Evolutionary conservation across 2,888 invertebrate genomes (phyloP), one percentile per base, ranked within the genome.

Genomic region (Chromoteleia sp.): DNA sequence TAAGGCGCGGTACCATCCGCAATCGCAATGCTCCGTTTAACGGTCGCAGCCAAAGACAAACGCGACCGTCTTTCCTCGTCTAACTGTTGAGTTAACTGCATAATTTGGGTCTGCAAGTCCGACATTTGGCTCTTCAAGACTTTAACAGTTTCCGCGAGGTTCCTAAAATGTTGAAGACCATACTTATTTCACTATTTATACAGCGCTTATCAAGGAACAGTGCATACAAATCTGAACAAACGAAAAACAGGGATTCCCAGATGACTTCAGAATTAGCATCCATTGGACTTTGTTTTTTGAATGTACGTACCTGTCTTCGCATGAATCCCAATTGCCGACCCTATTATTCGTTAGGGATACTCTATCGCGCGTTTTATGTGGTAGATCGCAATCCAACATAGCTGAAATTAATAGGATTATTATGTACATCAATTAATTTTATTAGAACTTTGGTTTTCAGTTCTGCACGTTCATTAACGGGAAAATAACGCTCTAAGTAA

Each of bases 111-210:
- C 89, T 94, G 94, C 84, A 96, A 92, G 74, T 94, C 93, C 87
- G 94, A 94, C 83, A 97, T 93, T 92, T 96, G 95, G 88, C 95
- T 95, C 89, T 95, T 95, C 86, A 97, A 92, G 80, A 95, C 94
- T 93, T 96, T 95, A 83, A 97, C 95, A 73, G 96, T 95, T 85
- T 96, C 95, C 92, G 96, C 95, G 86, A 96, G 92, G 87, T 94
- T 95, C 90, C 96, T 95, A 89, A 68, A 79, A 68, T 5, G 2
- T 17, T 12, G 0, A 25, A 50, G n/a, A 14, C 2, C 17, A 15
- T 2, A 19, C 7, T 33, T 17, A 54, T 19, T 48, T 48, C 6
- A 8, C 6, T 48, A 5, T 10, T 36, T n/a, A 54, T 54, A 19
- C 54, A 19, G 15, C 17, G 12, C 10, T 15, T 4, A 17, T 1